These are phyloP conservation scores for Spermophilus dauricus DNA, from an alignment of 2,113 vertebrate species.

Conservation along the genomic window DNA sequence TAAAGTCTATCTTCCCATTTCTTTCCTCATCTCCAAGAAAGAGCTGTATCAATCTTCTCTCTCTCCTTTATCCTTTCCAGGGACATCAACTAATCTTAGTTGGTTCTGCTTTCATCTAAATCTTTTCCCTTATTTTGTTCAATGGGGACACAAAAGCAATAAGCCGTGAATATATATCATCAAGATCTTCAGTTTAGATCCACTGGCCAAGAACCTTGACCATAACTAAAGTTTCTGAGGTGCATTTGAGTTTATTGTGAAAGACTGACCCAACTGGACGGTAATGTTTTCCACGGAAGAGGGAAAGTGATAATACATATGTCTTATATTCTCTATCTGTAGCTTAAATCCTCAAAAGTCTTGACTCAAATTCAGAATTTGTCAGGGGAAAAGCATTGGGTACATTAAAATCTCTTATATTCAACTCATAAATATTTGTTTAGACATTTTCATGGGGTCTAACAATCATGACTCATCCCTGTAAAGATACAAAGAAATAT, in stretches of 20 bases:
- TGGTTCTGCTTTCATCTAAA: background rate
- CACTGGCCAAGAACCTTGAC: background rate
- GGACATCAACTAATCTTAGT: background rate
- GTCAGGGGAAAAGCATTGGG: background rate
- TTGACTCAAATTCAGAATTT: background rate
- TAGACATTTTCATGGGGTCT: background rate
- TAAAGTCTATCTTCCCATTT: background rate
- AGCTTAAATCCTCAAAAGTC: background rate
- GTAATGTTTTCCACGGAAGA: background rate
- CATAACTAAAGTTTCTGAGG: background rate
- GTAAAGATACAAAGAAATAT: constrained; percentile 35
- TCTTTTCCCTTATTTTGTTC: background rate
- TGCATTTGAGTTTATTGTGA: background rate
- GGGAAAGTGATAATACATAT: background rate
- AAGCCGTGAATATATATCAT: background rate
- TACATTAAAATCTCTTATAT: background rate
- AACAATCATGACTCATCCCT: background rate
- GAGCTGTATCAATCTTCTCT: background rate
- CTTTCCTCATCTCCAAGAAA: background rate
- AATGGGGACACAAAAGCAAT: background rate
- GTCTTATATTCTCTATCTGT: background rate
- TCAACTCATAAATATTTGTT: background rate
- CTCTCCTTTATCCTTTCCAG: background rate
- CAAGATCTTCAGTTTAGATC: background rate
- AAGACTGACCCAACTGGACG: background rate